Conservation (phyloP, 2,113 vertebrate genomes). For the Pelmatolapia mariae region DNA sequence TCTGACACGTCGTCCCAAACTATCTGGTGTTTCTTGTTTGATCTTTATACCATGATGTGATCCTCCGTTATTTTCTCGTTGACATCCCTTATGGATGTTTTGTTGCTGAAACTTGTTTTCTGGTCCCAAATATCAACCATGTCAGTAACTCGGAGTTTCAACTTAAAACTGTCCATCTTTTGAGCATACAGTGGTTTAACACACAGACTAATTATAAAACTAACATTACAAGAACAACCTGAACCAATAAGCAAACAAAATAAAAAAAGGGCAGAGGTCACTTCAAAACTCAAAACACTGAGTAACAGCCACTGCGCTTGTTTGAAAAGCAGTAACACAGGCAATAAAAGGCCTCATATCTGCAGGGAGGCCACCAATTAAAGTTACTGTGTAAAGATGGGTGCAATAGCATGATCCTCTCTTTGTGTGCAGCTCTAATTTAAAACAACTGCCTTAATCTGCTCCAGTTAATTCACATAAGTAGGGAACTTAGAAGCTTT, state of each 20-base stretch:
- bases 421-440: not conserved
- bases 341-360: not conserved
- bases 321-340: rapidly evolving
- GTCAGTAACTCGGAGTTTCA: rapidly evolving
- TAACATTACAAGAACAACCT: not conserved
- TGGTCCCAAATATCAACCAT: not conserved
- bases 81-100: not conserved
- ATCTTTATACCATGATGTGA: rapidly evolving
- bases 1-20: rapidly evolving
- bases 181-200: not conserved
- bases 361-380: rapidly evolving
- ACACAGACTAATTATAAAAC: not conserved
- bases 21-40: not conserved
- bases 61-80: not conserved
- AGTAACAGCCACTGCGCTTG: not conserved
- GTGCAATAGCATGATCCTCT: not conserved
- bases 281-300: not conserved
- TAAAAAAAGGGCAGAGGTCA: not conserved
- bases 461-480: not conserved
- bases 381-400: not conserved
- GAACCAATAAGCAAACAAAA: not conserved
- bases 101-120: not conserved
- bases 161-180: not conserved
- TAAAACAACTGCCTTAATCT: not conserved
- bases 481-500: rapidly evolving